Evolutionary conservation across 1,140 invertebrate species (phyloP).

Genomic region (Papilio aristodemus): DNA sequence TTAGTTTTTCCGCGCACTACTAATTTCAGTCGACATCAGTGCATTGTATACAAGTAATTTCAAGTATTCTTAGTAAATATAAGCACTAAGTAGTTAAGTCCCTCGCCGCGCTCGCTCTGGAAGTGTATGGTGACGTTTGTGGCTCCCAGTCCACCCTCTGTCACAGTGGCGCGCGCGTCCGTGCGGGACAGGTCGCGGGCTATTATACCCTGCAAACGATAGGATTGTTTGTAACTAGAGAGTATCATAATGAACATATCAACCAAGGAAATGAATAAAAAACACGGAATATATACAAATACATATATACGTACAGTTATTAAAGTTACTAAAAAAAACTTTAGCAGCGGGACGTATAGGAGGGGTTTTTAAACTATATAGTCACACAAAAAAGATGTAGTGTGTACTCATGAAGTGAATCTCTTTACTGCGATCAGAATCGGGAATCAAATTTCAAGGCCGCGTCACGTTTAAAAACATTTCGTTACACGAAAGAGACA

Average conservation of each 20-base stretch:
- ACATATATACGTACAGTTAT: too few species aligned
- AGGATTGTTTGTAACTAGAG: slow-evolving; percentile 12
- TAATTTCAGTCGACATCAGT: neutral
- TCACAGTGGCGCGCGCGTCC: slow-evolving; percentile 56
- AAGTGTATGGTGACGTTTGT: slow-evolving; percentile 61
- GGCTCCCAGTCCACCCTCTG: slow-evolving; percentile 57
- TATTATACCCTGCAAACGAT: slow-evolving; percentile 58
- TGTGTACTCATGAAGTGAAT: too few species aligned
- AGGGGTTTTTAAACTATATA: too few species aligned
- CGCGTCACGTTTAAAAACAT: neutral
- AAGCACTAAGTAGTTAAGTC: slow-evolving; percentile 66
- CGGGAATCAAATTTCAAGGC: neutral
- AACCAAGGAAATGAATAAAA: too few species aligned
- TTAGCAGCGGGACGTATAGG: too few species aligned
- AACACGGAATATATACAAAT: too few species aligned
- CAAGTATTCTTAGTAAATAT: slow-evolving; percentile 58
- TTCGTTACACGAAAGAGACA: neutral
- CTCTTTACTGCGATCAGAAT: too few species aligned
- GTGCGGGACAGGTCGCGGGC: slow-evolving; percentile 63
- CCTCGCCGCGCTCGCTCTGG: slow-evolving; percentile 54
- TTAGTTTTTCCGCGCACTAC: neutral
- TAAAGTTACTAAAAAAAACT: too few species aligned
- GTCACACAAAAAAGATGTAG: too few species aligned
- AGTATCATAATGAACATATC: too few species aligned
- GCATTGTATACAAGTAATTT: neutral